phyloP scores from a whole-genome alignment of 2,797 vertebrate species.

The Gadopsis marmoratus region DNA sequence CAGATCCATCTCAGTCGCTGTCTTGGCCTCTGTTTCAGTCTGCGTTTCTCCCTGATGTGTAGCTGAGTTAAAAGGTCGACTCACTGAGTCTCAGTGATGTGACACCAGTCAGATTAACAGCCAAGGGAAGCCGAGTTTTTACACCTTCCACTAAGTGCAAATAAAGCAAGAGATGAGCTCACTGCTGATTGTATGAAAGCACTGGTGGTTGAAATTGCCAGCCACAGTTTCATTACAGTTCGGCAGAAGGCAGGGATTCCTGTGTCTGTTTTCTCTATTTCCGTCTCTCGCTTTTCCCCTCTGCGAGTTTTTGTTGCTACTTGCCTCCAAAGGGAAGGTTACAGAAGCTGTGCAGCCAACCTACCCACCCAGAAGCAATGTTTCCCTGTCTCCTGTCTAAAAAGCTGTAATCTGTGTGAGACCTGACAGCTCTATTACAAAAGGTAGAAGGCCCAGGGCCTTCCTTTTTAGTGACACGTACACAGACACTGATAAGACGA shows the following conservation, averaged over 20 bases:
- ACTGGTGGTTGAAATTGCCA: constrained; percentile 58
- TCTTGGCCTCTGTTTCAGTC: constrained; percentile 13
- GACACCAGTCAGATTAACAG: constrained; percentile 14
- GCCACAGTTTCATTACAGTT: constrained; percentile 43
- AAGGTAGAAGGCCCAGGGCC: constrained; percentile 25
- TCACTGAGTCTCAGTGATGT: constrained; percentile 19
- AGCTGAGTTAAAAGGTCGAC: constrained; percentile 7
- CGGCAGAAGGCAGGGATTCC: constrained; percentile 23
- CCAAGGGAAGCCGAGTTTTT: constrained; percentile 29
- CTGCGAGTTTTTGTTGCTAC: constrained; percentile 14
- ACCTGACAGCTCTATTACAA: constrained; percentile 57
- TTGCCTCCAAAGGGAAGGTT: constrained; percentile 24
- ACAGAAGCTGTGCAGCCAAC: constrained; percentile 31
- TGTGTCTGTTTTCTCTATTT: constrained; percentile 34
- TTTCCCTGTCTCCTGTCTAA: constrained; percentile 41
- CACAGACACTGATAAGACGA: constrained; percentile 29
- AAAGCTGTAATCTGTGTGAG: constrained; percentile 51
- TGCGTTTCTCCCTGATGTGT: constrained; percentile 24
- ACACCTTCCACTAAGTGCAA: constrained; percentile 47
- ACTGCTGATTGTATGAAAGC: constrained; percentile 47
- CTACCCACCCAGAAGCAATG: constrained; percentile 23
- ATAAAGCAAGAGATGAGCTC: constrained; percentile 51
- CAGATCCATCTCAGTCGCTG: constrained; percentile 23
- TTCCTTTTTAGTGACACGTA: constrained; percentile 20
- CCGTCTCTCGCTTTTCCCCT: constrained; percentile 2